These are phyloP conservation scores for Chymomyza caudatula DNA, from an alignment of 2,888 invertebrate species.

Conservation along the genomic window DNA sequence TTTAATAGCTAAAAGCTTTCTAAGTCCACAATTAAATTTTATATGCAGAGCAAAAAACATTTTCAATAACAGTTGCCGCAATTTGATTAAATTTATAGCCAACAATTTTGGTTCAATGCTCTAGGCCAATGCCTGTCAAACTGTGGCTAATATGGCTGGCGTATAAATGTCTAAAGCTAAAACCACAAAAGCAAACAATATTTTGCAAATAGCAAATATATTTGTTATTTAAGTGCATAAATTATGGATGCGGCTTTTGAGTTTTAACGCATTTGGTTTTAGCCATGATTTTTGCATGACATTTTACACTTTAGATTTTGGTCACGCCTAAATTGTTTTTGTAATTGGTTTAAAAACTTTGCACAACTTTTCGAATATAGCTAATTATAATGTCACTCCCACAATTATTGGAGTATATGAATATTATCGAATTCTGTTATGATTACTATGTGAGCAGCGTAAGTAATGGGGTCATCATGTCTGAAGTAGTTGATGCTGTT, in stretches of 20 bases:
- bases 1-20: too few relatives aligned
- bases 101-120: too few relatives aligned
- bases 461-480: not conserved
- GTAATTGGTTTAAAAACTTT: not conserved
- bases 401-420: too few relatives aligned
- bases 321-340: not conserved
- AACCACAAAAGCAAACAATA: conserved; percentile 29
- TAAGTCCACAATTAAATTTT: too few relatives aligned
- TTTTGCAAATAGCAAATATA: not conserved
- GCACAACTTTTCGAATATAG: not conserved
- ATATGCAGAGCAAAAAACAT: too few relatives aligned
- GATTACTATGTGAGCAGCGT: not conserved
- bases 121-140: too few relatives aligned
- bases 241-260: conserved; percentile 49
- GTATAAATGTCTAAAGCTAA: not conserved
- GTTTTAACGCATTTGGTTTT: not conserved
- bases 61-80: too few relatives aligned
- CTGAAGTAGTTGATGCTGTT: not conserved
- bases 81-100: too few relatives aligned
- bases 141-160: too few relatives aligned
- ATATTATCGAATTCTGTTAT: too few relatives aligned
- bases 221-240: conserved; percentile 48
- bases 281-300: not conserved
- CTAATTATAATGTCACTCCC: too few relatives aligned
- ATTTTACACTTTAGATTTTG: not conserved